Base-by-base conservation (phyloP, 2,888 invertebrate genomes). In the Spilosoma lubricipeda region DNA sequence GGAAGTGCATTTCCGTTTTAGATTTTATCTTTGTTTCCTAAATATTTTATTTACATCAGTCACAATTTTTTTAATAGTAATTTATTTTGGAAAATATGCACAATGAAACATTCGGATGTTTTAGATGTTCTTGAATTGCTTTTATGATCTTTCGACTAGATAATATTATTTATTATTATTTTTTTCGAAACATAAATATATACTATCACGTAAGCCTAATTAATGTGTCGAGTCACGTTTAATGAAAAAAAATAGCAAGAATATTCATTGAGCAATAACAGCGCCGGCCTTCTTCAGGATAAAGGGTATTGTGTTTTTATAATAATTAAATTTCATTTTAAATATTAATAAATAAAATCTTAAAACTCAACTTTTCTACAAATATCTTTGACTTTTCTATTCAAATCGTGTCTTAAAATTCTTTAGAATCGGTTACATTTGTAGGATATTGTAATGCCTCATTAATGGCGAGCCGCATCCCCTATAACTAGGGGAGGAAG, bases 191-290 rank as follows among this genome's bases (percentile, higher is more conserved):
- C 36, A 45, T 20, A 30, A 45, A 2, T 5, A 67, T 45, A 52
- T 23, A n/a, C 27, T 42, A 30, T 39, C 1, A 36, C n/a, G 52
- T 72, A 67, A 72, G 56, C 67, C 33, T 59, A 56, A 67, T 59
- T 72, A 67, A 42, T 42, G 39, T 36, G 39, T 9, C 52, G n/a
- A 56, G 56, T 67, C 67, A 67, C 67, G 39, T 56, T 20, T 33
- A 66, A 66, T 52, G 15, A 56, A n/a, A 56, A n/a, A 56, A 9
- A 39, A 56, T 71, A 67, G 48, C 36, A 48, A 27, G 42, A 71
- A 71, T 64, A 0, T 48, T 71, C 4, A 15, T 56, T 7, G 15
- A 39, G 18, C 5, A 63, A 4, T 30, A n/a, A n/a, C 52, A 56
- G n/a, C 52, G 52, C 52, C 11, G 52, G 52, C n/a, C 52, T n/a